These are phyloP conservation scores for Hippoglossus stenolepis DNA, from an alignment of 2,113 vertebrate species.

Conservation along the genomic window DNA sequence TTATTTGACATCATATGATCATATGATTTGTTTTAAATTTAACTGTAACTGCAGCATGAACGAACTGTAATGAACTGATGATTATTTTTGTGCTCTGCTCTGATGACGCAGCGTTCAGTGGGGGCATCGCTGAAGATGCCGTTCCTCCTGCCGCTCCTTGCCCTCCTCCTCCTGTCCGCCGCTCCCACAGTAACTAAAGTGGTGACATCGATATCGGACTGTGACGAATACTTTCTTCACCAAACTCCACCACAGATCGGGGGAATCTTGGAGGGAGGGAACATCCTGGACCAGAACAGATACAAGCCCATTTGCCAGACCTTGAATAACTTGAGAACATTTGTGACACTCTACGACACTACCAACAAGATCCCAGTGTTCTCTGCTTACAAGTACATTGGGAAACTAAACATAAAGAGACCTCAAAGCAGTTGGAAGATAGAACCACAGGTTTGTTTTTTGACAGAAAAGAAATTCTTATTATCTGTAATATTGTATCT, in stretches of 20 bases:
- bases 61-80: background rate
- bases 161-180: background rate
- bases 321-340: background rate
- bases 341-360: background rate
- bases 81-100: background rate
- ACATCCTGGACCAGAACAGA: background rate
- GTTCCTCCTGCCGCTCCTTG: background rate
- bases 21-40: no score
- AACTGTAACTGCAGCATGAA: no score
- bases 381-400: constrained; percentile 1
- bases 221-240: background rate
- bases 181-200: background rate
- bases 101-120: background rate
- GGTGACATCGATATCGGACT: background rate
- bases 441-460: constrained; percentile 2
- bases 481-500: background rate
- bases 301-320: constrained; percentile 6
- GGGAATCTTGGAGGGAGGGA: background rate
- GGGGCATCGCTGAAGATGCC: background rate
- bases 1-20: no score
- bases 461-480: background rate
- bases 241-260: background rate
- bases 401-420: background rate
- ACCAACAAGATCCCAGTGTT: constrained; percentile 3
- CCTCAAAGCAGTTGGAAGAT: background rate